Base-by-base conservation (phyloP, 2,797 vertebrate species). In the Passerculus sandwichensis region DNA sequence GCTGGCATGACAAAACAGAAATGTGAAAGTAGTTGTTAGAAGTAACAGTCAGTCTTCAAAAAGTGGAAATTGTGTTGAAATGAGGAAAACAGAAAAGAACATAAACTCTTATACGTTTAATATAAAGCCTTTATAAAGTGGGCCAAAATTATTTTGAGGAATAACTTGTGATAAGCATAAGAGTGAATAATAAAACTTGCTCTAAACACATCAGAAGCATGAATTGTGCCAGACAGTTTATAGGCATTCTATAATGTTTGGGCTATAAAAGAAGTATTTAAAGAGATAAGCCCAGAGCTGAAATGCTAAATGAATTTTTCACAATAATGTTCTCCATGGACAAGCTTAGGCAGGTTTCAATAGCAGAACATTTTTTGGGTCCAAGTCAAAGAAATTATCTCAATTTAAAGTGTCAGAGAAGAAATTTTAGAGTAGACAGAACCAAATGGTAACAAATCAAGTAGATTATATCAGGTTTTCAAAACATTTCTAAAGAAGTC, bases 1-100 rank as follows among this genome's bases (percentile, higher is more conserved):
- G 85, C 79, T 96, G 96, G 94, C 94, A 85, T 67, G 75, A 75
- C 93, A 77, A 88, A 92, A 96, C 88, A 94, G 94, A 92, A 92
- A 91, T 22, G 32, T 40, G 86, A 85, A 89, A 89, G 64, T 2
- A 9, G 44, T 65, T 88, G 70, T 51, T 88, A 89, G 75, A 89
- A 93, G 65, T 61, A 89, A 66, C 40, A 91, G 54, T 36, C 88
- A n/a, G n/a, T 54, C 72, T 91, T 95, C 88, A 94, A 78, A 92
- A 95, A 78, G 62, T 88, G 76, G 83, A 95, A 95, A 86, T 86
- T 66, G 30, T 27, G 30, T 75, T 86, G 70, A 93, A 95, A 90
- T 66, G 66, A 90, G 44, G 88, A 94, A 95, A 91, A 80, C 53
- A 89, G 89, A 72, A 59, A 77, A 81, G 65, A 89, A 69, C 59